Percentiles rank a stretch among this genome's conserved stretches.
Evolutionary conservation across 2,888 invertebrate genomes (phyloP).

Genomic region (Lagria hirta): DNA sequence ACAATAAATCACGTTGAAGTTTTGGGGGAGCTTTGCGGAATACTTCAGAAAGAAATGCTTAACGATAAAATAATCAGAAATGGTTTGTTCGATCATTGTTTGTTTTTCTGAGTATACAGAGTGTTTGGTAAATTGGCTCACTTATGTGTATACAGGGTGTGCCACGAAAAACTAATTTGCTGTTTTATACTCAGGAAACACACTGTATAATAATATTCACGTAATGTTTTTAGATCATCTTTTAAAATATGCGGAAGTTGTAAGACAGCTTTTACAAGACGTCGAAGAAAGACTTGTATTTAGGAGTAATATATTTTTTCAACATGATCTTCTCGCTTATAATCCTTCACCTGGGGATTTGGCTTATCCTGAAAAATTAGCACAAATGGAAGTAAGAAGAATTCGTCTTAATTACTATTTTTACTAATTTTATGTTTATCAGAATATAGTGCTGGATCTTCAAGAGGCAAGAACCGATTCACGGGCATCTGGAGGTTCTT

Average conservation of each 20-base stretch:
- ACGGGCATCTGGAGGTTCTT: constrained; percentile 67
- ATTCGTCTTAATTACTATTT: constrained; percentile 1
- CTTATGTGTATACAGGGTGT: too few species aligned
- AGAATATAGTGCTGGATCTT: constrained; percentile 49
- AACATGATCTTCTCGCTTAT: constrained; percentile 85
- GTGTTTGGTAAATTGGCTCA: too few species aligned
- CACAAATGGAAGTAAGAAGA: constrained; percentile 95
- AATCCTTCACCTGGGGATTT: constrained; percentile 93
- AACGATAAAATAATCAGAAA: constrained; percentile 85
- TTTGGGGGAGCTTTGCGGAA: constrained; percentile 92
- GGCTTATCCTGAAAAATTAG: constrained; percentile 95
- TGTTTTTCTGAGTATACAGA: too few species aligned
- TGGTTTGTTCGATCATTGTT: too few species aligned
- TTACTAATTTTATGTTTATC: constrained; percentile 2
- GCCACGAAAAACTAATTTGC: too few species aligned
- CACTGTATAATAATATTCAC: constrained; percentile 7
- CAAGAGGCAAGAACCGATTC: constrained; percentile 62
- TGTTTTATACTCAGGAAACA: too few species aligned
- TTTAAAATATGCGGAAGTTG: constrained; percentile 73
- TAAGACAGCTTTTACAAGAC: constrained; percentile 85
- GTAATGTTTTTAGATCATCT: constrained; percentile 57
- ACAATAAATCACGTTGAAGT: constrained; percentile 98
- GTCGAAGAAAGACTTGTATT: constrained; percentile 96
- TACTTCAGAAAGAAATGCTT: constrained; percentile 86
- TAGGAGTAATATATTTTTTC: constrained; percentile 90